phyloP scores from a whole-genome alignment of 1,140 invertebrate genomes.

The Kradibia gibbosae region DNA sequence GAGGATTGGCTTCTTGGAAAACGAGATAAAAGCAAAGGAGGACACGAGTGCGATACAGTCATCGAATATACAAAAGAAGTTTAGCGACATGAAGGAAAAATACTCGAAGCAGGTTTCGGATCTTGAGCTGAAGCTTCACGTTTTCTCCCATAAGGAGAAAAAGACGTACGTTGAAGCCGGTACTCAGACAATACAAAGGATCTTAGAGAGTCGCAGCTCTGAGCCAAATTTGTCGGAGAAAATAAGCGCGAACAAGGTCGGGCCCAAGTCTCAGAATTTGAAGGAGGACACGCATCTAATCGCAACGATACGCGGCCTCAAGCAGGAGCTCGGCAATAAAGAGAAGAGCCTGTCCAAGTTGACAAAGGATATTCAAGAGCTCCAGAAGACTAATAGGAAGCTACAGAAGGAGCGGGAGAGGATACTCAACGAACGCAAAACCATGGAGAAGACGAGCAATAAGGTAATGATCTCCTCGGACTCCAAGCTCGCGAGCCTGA shows the following conservation, averaged over 20 bases:
- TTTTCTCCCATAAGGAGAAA: constrained; percentile 52
- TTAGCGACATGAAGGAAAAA: constrained; percentile 82
- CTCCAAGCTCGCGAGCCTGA: constrained; percentile 59
- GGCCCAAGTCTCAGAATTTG: constrained; percentile 62
- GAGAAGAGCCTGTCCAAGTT: constrained; percentile 80
- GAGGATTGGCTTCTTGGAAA: constrained; percentile 79
- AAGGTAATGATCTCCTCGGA: constrained; percentile 61
- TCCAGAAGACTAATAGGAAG: constrained; percentile 81
- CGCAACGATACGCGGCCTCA: constrained; percentile 83
- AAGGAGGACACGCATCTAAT: constrained; percentile 84
- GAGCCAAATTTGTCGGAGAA: constrained; percentile 55
- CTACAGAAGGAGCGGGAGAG: constrained; percentile 83
- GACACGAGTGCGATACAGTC: constrained; percentile 79
- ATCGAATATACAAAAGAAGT: constrained; percentile 80
- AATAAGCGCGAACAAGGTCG: constrained; percentile 54
- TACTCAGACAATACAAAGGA: constrained; percentile 60
- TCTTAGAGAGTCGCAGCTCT: constrained; percentile 53
- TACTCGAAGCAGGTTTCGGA: constrained; percentile 82
- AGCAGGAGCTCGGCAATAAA: constrained; percentile 80
- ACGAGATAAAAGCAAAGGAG: constrained; percentile 80
- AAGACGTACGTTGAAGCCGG: constrained; percentile 60
- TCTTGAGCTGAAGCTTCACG: constrained; percentile 74
- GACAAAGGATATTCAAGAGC: constrained; percentile 81
- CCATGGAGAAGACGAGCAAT: constrained; percentile 56
- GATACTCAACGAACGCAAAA: constrained; percentile 66